Conservation (phyloP, 2,888 invertebrate species). For the Pasiphila rectangulata region DNA sequence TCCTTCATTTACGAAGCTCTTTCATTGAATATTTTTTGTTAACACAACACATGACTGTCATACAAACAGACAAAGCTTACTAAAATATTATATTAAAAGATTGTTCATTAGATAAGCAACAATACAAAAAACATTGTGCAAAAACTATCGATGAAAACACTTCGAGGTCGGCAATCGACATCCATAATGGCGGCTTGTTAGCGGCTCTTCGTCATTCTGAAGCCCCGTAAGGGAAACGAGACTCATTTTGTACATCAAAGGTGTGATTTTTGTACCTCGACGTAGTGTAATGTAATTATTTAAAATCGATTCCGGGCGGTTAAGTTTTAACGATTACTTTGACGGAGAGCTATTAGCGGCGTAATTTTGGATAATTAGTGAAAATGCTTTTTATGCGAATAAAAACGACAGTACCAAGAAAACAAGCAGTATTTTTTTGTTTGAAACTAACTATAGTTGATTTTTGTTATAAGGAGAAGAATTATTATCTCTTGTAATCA, state of each 20-base stretch:
- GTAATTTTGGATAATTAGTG: conserved; percentile 26
- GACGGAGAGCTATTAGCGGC: conserved; percentile 35
- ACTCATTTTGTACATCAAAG: conserved; percentile 70
- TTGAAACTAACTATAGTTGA: too few relatives aligned
- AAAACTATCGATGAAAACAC: conserved; percentile 60
- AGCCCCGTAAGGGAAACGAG: conserved; percentile 54
- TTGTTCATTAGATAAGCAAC: neutral
- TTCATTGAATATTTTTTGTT: too few relatives aligned
- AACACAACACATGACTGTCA: neutral
- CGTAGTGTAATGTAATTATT: conserved; percentile 74
- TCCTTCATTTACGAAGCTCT: too few relatives aligned
- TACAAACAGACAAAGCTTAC: neutral
- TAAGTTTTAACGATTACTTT: conserved; percentile 53
- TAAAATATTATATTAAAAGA: neutral
- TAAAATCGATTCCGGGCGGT: conserved; percentile 55
- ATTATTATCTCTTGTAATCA: too few relatives aligned
- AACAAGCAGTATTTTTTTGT: too few relatives aligned
- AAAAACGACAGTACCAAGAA: too few relatives aligned
- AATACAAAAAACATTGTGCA: conserved; percentile 47
- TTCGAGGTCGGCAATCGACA: conserved; percentile 59
- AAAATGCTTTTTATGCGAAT: neutral
- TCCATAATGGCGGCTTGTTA: conserved; percentile 76
- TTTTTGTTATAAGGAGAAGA: too few relatives aligned
- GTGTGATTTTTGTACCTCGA: conserved; percentile 69
- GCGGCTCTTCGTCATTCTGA: conserved; percentile 66